Evolutionary conservation across 2,113 vertebrate genomes (phyloP).

Genomic region (Cardinalis cardinalis): DNA sequence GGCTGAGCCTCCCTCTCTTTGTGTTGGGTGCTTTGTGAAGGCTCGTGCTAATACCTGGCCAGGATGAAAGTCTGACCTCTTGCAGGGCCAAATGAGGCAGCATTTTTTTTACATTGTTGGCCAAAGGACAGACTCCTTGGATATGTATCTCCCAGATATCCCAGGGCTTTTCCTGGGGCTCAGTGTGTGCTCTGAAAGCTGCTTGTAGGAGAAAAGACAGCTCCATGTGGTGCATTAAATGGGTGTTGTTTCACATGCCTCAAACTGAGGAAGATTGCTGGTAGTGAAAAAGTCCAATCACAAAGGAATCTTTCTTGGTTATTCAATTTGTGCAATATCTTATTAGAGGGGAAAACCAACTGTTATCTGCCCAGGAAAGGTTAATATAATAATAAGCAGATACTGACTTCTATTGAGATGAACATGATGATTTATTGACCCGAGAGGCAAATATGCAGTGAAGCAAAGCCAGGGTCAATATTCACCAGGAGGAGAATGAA

Average conservation of each 20-base stretch:
- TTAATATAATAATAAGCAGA: conserved; percentile 63
- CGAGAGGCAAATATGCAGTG: conserved; percentile 50
- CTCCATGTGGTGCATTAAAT: neutral
- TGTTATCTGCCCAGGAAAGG: conserved; percentile 41
- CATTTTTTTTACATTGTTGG: rapidly evolving
- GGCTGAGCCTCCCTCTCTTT: neutral
- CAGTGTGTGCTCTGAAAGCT: neutral
- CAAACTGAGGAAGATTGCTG: neutral
- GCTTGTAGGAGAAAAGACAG: neutral
- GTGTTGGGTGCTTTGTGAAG: neutral
- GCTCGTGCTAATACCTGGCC: neutral
- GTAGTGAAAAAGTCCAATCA: neutral
- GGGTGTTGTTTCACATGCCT: neutral
- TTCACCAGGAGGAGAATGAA: conserved; percentile 10
- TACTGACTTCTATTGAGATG: conserved; percentile 45
- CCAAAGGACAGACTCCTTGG: neutral
- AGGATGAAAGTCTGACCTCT: neutral
- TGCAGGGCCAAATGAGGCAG: neutral
- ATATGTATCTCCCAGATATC: neutral
- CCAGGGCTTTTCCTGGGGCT: neutral
- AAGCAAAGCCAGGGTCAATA: conserved; percentile 56
- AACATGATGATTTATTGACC: conserved; percentile 63
- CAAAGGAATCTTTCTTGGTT: conserved; percentile 32
- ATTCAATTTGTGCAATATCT: conserved; percentile 29
- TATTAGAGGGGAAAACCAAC: conserved; percentile 17